These are phyloP conservation scores for Patella depressa DNA, from an alignment of 2,888 invertebrate species.

Conservation along the genomic window DNA sequence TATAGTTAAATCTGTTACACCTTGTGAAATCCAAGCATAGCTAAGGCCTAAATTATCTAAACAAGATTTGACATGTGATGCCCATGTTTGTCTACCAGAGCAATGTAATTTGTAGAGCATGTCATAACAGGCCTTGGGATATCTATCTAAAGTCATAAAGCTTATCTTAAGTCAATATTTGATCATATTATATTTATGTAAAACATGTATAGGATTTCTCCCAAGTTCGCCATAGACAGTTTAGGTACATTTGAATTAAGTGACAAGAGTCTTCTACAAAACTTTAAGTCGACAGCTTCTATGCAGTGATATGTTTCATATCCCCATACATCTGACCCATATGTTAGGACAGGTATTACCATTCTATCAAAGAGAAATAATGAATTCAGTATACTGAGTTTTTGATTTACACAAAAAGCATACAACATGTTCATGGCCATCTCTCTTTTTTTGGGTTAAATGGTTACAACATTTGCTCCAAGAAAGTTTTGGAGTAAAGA, in stretches of 20 bases:
- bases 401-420: not conserved
- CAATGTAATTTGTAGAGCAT: too few relatives aligned
- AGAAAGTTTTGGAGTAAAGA: not conserved
- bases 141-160: not conserved
- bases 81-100: too few relatives aligned
- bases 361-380: not conserved
- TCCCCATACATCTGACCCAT: not conserved
- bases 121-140: too few relatives aligned
- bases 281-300: not conserved
- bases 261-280: not conserved
- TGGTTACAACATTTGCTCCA: not conserved
- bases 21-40: too few relatives aligned
- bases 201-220: not conserved
- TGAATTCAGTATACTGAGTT: not conserved
- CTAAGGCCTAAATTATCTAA: not conserved
- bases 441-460: not conserved
- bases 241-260: not conserved
- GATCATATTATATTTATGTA: not conserved
- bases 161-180: slow-evolving; percentile 4
- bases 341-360: not conserved
- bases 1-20: too few relatives aligned
- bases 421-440: not conserved
- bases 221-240: not conserved
- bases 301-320: not conserved
- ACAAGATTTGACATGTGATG: too few relatives aligned